phyloP scores from a whole-genome alignment of 2,113 vertebrate genomes.

The Herpailurus yagouaroundi region DNA sequence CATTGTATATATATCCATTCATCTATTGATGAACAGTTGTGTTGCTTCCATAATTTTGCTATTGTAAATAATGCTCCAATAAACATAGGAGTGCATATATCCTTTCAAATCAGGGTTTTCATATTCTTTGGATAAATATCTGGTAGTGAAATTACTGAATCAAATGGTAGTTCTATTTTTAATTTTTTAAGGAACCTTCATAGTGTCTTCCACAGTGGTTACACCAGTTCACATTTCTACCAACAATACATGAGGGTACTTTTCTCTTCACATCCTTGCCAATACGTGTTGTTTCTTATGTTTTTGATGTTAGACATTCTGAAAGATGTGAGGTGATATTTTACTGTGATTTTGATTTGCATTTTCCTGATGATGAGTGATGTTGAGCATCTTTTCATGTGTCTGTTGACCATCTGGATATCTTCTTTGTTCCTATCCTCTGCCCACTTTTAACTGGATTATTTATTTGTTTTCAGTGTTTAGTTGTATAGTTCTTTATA shows the following conservation, averaged over 20 bases:
- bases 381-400: too few species aligned
- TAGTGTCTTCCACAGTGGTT: not conserved
- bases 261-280: not conserved
- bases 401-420: too few species aligned
- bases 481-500: too few species aligned
- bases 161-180: not conserved
- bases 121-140: not conserved
- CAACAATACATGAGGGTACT: not conserved
- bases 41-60: not conserved
- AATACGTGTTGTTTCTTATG: not conserved
- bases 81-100: not conserved
- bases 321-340: not conserved
- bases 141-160: not conserved
- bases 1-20: not conserved
- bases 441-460: too few species aligned
- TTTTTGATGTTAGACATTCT: not conserved
- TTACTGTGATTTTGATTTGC: not conserved
- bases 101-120: not conserved
- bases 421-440: too few species aligned
- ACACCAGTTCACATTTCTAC: not conserved
- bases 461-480: too few species aligned
- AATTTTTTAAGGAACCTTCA: not conserved
- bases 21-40: not conserved
- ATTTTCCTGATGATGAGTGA: too few species aligned
- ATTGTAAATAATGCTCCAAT: not conserved